Percentiles rank a stretch among this genome's conserved stretches.
These are phyloP conservation scores for Eremophila alpestris DNA, from an alignment of 2,797 vertebrate genomes.

Conservation along the genomic window DNA sequence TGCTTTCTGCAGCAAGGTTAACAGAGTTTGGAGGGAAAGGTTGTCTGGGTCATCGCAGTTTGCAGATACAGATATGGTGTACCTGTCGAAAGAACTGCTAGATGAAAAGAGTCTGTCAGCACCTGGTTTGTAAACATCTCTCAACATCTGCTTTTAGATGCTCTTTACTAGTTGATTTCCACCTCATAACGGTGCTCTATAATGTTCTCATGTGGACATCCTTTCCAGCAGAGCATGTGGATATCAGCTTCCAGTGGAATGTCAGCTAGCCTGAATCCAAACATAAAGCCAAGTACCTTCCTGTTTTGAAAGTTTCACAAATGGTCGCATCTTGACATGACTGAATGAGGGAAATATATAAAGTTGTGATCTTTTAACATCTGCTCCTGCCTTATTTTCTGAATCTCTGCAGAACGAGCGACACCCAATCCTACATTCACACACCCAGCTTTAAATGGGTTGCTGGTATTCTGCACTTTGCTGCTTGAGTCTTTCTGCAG, in stretches of 20 bases:
- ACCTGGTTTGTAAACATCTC: not conserved
- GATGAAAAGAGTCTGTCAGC: not conserved
- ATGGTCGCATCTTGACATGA: not conserved
- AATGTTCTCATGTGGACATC: not conserved
- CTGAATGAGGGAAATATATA: not conserved
- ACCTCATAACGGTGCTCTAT: not conserved
- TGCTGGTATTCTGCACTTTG: not conserved
- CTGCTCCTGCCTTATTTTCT: not conserved
- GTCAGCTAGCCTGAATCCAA: not conserved
- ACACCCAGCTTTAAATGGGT: not conserved
- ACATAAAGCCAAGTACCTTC: not conserved
- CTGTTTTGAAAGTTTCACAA: not conserved
- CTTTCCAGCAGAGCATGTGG: not conserved
- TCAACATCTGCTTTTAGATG: not conserved
- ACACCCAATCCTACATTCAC: not conserved
- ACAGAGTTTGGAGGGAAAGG: not conserved
- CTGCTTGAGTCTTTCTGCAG: not conserved
- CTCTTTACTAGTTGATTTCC: not conserved
- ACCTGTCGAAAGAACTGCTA: not conserved
- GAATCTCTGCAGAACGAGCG: not conserved
- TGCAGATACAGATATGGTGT: rapidly evolving
- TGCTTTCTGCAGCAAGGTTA: not conserved
- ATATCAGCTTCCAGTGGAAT: not conserved
- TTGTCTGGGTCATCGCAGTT: not conserved
- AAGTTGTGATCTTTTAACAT: not conserved